Conservation (phyloP, 2,888 invertebrate species). For the Chouioia cunea region DNA sequence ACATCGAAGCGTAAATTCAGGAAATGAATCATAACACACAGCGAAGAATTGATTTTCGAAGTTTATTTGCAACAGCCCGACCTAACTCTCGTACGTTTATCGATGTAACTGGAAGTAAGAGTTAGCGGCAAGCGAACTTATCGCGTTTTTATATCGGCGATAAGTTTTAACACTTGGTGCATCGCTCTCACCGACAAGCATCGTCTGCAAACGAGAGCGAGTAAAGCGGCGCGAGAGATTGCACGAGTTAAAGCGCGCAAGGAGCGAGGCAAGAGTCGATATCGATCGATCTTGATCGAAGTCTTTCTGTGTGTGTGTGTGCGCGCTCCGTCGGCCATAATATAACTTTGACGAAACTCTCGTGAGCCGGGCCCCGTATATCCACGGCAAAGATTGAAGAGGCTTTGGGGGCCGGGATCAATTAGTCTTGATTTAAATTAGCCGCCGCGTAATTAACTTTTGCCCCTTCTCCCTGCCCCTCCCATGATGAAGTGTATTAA, state of each 20-base stretch:
- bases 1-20: too few species aligned
- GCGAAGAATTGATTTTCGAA: too few species aligned
- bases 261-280: not conserved
- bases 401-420: conserved; percentile 52
- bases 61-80: too few species aligned
- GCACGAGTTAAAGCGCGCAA: too few species aligned
- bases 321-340: conserved; percentile 11
- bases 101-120: too few species aligned
- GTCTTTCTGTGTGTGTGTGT: not conserved
- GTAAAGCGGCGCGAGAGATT: not conserved
- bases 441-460: conserved; percentile 63
- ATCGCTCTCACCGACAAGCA: not conserved
- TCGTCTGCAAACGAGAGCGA: not conserved
- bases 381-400: conserved; percentile 42
- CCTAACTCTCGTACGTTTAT: too few species aligned
- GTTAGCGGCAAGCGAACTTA: too few species aligned
- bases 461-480: conserved; percentile 53
- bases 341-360: conserved; percentile 58
- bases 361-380: conserved; percentile 51
- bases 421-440: conserved; percentile 66
- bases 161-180: too few species aligned
- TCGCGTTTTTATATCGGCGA: too few species aligned
- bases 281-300: conserved; percentile 41
- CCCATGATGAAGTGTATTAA: conserved; percentile 24
- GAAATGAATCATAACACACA: too few species aligned